A percentile compares a stretch with the other conserved stretches of the same genome.
Evolutionary conservation across 2,888 invertebrate genomes (phyloP).

Genomic region (Malthinus seriepunctatus): DNA sequence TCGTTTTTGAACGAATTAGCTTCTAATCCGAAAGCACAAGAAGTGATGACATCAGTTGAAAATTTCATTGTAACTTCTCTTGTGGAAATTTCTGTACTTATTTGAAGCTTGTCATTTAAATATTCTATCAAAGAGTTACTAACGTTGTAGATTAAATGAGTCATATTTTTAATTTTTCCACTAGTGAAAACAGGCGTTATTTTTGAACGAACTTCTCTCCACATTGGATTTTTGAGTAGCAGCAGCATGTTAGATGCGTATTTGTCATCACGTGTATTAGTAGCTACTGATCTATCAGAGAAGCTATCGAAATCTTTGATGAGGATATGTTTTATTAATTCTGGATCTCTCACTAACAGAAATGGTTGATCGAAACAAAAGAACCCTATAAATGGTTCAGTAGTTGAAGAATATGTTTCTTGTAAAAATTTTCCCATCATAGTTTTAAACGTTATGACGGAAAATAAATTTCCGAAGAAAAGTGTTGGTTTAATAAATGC

Average conservation of each 20-base stretch:
- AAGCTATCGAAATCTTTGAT: constrained; percentile 56
- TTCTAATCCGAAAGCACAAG: constrained; percentile 54
- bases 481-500: constrained; percentile 48
- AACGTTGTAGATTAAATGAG: constrained; percentile 51
- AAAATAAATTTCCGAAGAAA: constrained; percentile 54
- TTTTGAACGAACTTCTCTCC: constrained; percentile 57
- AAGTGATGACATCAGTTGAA: constrained; percentile 55
- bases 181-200: constrained; percentile 58
- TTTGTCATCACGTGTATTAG: constrained; percentile 50
- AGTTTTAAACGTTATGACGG: no score
- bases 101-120: constrained; percentile 51
- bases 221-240: constrained; percentile 54
- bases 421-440: no score
- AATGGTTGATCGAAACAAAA: constrained; percentile 55
- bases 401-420: no score
- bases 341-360: constrained; percentile 52
- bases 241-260: constrained; percentile 51
- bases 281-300: constrained; percentile 52
- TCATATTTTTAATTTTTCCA: constrained; percentile 58
- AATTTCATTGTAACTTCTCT: constrained; percentile 50
- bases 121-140: constrained; percentile 39
- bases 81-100: constrained; percentile 35
- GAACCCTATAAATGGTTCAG: no score
- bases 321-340: constrained; percentile 52
- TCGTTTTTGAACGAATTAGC: constrained; percentile 49